Conservation (phyloP, 2,888 invertebrate species). For the Rhagonycha fulva region DNA sequence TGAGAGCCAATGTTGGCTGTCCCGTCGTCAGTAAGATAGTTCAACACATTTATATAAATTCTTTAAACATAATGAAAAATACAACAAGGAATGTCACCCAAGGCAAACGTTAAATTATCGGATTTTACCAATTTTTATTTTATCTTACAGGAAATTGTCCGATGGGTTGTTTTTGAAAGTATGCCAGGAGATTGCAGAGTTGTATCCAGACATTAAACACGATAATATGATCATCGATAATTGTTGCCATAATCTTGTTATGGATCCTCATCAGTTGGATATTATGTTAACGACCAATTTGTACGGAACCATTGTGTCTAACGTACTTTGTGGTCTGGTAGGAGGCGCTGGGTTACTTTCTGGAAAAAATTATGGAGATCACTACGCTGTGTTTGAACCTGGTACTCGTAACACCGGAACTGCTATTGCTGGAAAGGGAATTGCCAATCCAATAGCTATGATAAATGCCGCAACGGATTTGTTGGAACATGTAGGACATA, state of each 20-base stretch:
- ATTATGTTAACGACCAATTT: slow-evolving; percentile 97
- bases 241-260: slow-evolving; percentile 95
- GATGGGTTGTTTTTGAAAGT: slow-evolving; percentile 97
- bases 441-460: slow-evolving; percentile 97
- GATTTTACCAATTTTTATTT: no score
- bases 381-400: slow-evolving; percentile 87
- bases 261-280: slow-evolving; percentile 94
- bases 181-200: slow-evolving; percentile 80
- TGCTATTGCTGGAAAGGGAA: slow-evolving; percentile 92
- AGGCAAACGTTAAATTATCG: no score
- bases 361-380: slow-evolving; percentile 92
- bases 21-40: no score
- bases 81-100: no score
- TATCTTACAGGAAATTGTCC: slow-evolving; percentile 77
- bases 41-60: no score
- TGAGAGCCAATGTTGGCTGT: no score
- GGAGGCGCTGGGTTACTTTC: slow-evolving; percentile 95
- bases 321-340: slow-evolving; percentile 93
- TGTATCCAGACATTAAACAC: slow-evolving; percentile 89
- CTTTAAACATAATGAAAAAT: no score
- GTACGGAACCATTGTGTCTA: slow-evolving; percentile 95
- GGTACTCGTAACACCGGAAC: slow-evolving; percentile 97
- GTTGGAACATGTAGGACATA: slow-evolving; percentile 87
- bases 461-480: slow-evolving; percentile 93
- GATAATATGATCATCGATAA: slow-evolving; percentile 98